A percentile compares a stretch with the other conserved stretches of the same genome.
phyloP scores from a whole-genome alignment of 2,797 vertebrate species.

The Syngnathus rostellatus region DNA sequence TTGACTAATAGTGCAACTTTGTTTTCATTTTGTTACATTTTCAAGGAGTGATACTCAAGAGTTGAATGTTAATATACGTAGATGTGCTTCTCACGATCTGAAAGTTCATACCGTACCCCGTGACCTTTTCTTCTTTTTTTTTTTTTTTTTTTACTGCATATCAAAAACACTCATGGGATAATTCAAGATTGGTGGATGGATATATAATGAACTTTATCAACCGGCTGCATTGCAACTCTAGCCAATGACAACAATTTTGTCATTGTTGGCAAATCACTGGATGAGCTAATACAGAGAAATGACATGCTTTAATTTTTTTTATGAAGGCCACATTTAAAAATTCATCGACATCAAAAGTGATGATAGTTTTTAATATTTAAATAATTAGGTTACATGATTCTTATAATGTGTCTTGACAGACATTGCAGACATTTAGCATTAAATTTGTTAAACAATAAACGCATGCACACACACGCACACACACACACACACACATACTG shows the following conservation, averaged over 20 bases:
- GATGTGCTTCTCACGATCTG: background rate
- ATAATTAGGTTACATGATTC: too few relatives aligned
- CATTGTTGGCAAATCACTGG: background rate
- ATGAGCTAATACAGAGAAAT: background rate
- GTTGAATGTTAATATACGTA: background rate
- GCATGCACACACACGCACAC: too few relatives aligned
- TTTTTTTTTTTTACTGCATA: background rate
- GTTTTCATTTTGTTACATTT: background rate
- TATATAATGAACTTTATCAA: background rate
- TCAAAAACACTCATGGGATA: background rate
- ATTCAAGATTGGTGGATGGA: background rate
- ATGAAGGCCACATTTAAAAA: too few relatives aligned
- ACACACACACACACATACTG: background rate
- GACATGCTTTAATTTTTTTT: too few relatives aligned
- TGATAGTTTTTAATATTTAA: too few relatives aligned
- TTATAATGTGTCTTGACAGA: too few relatives aligned
- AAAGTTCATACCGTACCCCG: background rate
- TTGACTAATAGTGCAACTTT: background rate
- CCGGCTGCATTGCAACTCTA: background rate
- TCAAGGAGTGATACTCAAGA: background rate
- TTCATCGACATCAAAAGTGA: too few relatives aligned
- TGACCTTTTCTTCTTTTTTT: background rate
- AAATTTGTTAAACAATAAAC: background rate
- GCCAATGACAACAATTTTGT: conserved; percentile 2
- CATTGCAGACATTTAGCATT: background rate